Evolutionary conservation across 2,113 vertebrate species (phyloP).

Genomic region (Gyps fulvus): DNA sequence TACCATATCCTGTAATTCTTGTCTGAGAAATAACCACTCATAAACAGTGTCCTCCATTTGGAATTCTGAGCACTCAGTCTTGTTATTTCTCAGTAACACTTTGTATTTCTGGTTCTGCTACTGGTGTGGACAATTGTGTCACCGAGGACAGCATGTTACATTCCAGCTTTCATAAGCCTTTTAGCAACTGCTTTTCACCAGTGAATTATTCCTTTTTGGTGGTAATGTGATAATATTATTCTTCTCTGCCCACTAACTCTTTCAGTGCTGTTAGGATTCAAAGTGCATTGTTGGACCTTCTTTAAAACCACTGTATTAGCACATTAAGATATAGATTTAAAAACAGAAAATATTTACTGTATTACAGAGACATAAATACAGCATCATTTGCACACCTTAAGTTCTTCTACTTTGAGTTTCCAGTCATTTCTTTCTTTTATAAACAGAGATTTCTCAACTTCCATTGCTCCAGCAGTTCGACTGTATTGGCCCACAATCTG

Average conservation of each 20-base stretch:
- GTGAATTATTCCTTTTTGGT: not conserved
- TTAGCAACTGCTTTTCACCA: not conserved
- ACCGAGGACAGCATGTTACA: not conserved
- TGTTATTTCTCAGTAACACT: not conserved
- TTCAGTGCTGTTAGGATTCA: not conserved
- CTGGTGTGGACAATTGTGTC: not conserved
- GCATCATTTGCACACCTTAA: slow-evolving; percentile 68
- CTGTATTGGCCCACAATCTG: slow-evolving; percentile 67
- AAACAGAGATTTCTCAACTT: slow-evolving; percentile 76
- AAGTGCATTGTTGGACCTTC: not conserved
- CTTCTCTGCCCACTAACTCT: not conserved
- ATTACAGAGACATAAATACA: not conserved
- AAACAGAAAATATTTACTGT: not conserved
- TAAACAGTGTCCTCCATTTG: not conserved
- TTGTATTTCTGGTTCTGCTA: not conserved
- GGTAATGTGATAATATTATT: not conserved
- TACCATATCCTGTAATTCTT: not conserved
- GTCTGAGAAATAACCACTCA: not conserved
- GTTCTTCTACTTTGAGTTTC: slow-evolving; percentile 73
- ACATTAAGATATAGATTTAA: not conserved
- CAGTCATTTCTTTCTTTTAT: slow-evolving; percentile 69
- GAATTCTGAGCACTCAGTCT: not conserved
- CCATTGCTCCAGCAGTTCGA: slow-evolving; percentile 61
- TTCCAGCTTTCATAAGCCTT: not conserved
- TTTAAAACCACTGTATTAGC: not conserved